Evolutionary conservation across 2,797 vertebrate genomes (phyloP), one percentile per base, ranked within the genome.

Genomic region (Florisuga fusca): DNA sequence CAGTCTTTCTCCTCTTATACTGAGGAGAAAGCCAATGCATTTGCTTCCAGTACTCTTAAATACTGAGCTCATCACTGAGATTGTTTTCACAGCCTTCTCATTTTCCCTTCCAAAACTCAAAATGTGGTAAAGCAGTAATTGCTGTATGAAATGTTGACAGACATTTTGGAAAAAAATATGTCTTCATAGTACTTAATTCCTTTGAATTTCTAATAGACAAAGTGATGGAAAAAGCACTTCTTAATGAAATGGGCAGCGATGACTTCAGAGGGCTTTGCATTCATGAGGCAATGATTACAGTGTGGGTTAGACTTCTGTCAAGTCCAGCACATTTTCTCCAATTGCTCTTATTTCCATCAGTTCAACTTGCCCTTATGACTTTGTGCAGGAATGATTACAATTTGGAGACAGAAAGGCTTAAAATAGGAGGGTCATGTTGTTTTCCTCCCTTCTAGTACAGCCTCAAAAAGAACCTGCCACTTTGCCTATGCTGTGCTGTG

Each of bases 271-370:
- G 20, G 13, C 27, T 79, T 77, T 72, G 17, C 31, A 55, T 50
- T 84, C 27, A 13, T 23, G 8, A 72, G 14, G 25, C 2, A 0
- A 16, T 9, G 11, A 75, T 59, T 76, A 57, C 0, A 0, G 5
- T 33, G 29, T 5, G 7, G n/a, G 19, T 14, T 57, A 55, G 33
- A 45, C 22, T 71, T 33, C 20, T 5, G 4, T 18, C 0, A 57
- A 41, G n/a, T 62, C 43, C 43, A 74, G 2, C 6, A 68, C 48
- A 15, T 66, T 74, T 92, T 57, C 20, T 50, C 15, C 6, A 29
- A 34, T 57, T 74, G 7, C 7, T 86, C 18, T 23, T 63, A 59
- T 26, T 81, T 45, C 22, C 26, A 21, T 27, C 26, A 84, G 14
- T 18, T 2, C 6, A 61, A 43, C 25, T 50, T 64, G 15, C 23